Base-by-base conservation (phyloP, 2,113 vertebrate species). In the Cyrtonyx montezumae region DNA sequence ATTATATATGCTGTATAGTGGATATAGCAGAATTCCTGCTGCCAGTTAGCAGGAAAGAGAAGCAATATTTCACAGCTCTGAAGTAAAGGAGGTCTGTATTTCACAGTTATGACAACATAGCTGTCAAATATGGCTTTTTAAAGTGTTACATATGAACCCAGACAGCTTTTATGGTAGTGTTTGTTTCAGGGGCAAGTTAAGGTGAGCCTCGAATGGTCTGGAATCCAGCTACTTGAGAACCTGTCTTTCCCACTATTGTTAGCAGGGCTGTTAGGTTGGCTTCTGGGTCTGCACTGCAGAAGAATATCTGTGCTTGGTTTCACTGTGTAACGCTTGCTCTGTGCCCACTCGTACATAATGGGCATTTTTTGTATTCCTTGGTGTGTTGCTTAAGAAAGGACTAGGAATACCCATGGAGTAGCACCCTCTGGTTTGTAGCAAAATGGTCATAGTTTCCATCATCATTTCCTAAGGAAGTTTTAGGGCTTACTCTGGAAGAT, bases 1-100 rank as follows among this genome's bases (percentile, higher is more conserved):
- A 36, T 85, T 85, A 82, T 17, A 23, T 48, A 9, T 15, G 13
- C 74, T 61, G 65, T 68, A 48, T n/a, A 51, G 85, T 26, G 70
- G 32, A 70, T 80, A 26, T 51, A 93, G 88, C 70, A 76, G 91
- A 76, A 90, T 75, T 87, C 81, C 95, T 74, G 53, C 90, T 91
- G 90, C 81, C 87, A 92, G 94, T 87, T 67, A 68, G 5, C 76
- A 65, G 89, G 91, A 76, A 93, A 42, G 68, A 91, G 91, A 84
- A 89, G 85, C 59, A 53, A 36, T 66, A 56, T 79, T 87, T 81
- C 94, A 49, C 75, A 90, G 79, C 82, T 94, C 92, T 40, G 82
- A 76, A 84, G 88, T 40, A 80, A 67, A 48, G 61, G 71, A 82
- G 92, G 67, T 84, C 88, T 87, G 95, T 80, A 75, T 61, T 82